Conservation (phyloP, 2,888 invertebrate species). For the Alcis repandata region DNA sequence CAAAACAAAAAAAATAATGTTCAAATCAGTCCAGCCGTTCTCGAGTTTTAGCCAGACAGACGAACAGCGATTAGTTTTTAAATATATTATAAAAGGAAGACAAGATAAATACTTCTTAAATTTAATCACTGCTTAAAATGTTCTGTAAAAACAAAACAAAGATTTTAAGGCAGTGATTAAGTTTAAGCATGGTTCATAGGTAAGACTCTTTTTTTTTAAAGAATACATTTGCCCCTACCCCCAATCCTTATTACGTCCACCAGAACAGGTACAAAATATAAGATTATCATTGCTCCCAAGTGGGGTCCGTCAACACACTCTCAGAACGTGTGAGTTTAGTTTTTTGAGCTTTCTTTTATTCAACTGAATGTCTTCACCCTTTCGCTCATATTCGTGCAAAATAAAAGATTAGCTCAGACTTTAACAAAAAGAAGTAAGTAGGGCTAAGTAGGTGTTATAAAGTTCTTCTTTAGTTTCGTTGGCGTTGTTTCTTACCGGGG, state of each 20-base stretch:
- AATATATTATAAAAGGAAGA: too few relatives aligned
- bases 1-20: too few relatives aligned
- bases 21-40: too few relatives aligned
- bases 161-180: too few relatives aligned
- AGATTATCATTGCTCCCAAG: slow-evolving; percentile 53
- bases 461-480: too few relatives aligned
- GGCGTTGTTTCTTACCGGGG: too few relatives aligned
- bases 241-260: background rate
- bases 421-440: background rate
- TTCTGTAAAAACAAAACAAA: too few relatives aligned
- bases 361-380: slow-evolving; percentile 26
- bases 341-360: slow-evolving; percentile 51
- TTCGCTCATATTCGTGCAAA: slow-evolving; percentile 1
- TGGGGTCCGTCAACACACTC: slow-evolving; percentile 52
- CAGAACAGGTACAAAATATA: slow-evolving; percentile 42
- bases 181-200: too few relatives aligned
- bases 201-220: background rate
- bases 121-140: too few relatives aligned
- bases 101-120: too few relatives aligned
- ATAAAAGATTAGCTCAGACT: background rate
- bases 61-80: too few relatives aligned
- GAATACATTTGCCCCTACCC: background rate
- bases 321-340: slow-evolving; percentile 47
- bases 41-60: too few relatives aligned
- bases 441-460: background rate